Evolutionary conservation across 2,888 invertebrate genomes (phyloP).

Genomic region (Pammene aurita): DNA sequence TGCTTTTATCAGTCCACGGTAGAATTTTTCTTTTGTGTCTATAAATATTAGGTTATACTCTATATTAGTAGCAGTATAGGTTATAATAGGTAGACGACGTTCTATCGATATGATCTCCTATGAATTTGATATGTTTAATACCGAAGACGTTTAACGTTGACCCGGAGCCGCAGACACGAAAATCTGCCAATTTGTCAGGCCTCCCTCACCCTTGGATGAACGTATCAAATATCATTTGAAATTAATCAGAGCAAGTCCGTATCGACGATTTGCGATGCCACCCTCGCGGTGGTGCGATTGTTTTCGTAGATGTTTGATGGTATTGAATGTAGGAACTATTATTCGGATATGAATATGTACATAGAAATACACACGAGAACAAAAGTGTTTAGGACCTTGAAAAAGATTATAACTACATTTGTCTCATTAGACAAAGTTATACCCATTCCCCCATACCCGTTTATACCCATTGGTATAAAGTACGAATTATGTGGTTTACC

Average conservation of each 20-base stretch:
- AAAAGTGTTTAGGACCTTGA: not conserved
- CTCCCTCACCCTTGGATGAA: slow-evolving; percentile 68
- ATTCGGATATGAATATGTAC: not conserved
- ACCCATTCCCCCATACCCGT: too few species aligned
- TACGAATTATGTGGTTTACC: too few species aligned
- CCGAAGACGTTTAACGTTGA: slow-evolving; percentile 64
- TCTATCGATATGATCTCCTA: slow-evolving; percentile 14
- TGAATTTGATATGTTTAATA: slow-evolving; percentile 63
- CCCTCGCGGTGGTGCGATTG: slow-evolving; percentile 34
- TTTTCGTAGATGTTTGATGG: slow-evolving; percentile 34
- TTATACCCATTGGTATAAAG: too few species aligned
- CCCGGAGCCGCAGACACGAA: slow-evolving; percentile 58
- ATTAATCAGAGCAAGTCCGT: slow-evolving; percentile 69
- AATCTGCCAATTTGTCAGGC: slow-evolving; percentile 77
- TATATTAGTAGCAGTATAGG: not conserved
- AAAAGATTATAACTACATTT: too few species aligned
- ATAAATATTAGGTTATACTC: not conserved
- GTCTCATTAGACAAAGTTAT: too few species aligned
- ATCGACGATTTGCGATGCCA: slow-evolving; percentile 44
- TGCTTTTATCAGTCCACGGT: not conserved
- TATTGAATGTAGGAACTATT: slow-evolving; percentile 20
- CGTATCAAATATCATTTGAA: slow-evolving; percentile 79
- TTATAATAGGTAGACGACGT: slow-evolving; percentile 12
- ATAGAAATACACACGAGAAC: not conserved
- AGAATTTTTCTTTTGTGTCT: not conserved